Evolutionary conservation across 1,140 invertebrate genomes (phyloP).

Genomic region (Bombus difficillimus): DNA sequence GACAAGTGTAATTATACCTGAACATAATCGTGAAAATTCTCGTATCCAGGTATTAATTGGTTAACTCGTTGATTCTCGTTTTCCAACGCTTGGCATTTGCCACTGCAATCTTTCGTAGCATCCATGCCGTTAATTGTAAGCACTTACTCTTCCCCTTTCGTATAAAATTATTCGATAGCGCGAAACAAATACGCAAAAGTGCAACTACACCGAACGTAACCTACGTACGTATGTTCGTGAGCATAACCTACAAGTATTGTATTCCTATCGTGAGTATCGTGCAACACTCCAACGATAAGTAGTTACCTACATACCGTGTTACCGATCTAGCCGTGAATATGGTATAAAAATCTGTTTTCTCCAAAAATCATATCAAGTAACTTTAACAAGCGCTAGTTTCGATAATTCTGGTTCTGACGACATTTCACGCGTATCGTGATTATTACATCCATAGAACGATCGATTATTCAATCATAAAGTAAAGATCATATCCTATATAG

Average conservation of each 20-base stretch:
- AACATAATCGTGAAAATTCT: constrained; percentile 60
- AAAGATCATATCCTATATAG: background rate
- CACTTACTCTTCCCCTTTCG: accelerated
- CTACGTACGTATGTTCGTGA: too few species aligned
- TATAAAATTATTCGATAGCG: too few species aligned
- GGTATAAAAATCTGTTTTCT: background rate
- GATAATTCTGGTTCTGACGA: background rate
- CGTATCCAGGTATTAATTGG: constrained; percentile 53
- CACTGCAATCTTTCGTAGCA: constrained; percentile 17
- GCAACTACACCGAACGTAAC: accelerated
- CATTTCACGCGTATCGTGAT: background rate
- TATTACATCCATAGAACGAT: background rate
- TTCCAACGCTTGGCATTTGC: background rate
- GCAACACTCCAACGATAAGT: background rate
- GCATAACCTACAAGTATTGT: background rate
- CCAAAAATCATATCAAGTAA: too few species aligned
- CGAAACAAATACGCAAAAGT: background rate
- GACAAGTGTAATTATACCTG: constrained; percentile 52
- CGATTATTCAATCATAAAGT: background rate
- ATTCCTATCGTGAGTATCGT: too few species aligned
- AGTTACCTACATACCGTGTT: too few species aligned
- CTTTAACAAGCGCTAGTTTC: background rate
- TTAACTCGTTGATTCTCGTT: constrained; percentile 14
- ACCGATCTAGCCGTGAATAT: background rate
- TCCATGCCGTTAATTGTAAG: constrained; percentile 18